Evolutionary conservation across 2,113 vertebrate species (phyloP).

Genomic region (Cacatua alba): DNA sequence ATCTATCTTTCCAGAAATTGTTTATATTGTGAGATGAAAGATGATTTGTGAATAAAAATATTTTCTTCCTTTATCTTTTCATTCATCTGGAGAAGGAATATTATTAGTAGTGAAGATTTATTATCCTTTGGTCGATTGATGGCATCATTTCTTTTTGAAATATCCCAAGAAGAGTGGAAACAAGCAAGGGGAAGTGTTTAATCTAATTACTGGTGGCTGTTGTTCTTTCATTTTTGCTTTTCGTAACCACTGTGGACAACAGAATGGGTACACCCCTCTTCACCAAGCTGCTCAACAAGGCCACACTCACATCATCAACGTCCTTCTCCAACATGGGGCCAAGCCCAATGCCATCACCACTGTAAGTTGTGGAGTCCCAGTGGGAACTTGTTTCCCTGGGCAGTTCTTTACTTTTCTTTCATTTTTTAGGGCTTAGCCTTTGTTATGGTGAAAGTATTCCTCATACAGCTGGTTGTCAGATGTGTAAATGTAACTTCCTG

Average conservation of each 20-base stretch:
- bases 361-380: constrained; percentile 71
- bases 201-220: constrained; percentile 10
- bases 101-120: not conserved
- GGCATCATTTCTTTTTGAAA: not conserved
- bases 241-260: not conserved
- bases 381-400: not conserved
- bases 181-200: not conserved
- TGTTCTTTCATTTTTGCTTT: constrained; percentile 1
- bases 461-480: constrained; percentile 64
- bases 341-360: constrained; percentile 90
- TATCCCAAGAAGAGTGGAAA: not conserved
- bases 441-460: not conserved
- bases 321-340: constrained; percentile 91
- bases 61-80: not conserved
- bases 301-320: constrained; percentile 95
- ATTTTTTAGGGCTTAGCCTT: not conserved
- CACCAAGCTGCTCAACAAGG: constrained; percentile 98
- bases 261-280: constrained; percentile 96
- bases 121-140: not conserved
- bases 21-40: not conserved
- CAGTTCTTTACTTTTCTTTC: not conserved
- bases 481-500: constrained; percentile 6
- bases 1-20: not conserved
- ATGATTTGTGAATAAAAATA: not conserved
- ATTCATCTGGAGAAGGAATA: not conserved